phyloP scores from a whole-genome alignment of 2,113 vertebrate genomes.

The Cephalopterus ornatus region DNA sequence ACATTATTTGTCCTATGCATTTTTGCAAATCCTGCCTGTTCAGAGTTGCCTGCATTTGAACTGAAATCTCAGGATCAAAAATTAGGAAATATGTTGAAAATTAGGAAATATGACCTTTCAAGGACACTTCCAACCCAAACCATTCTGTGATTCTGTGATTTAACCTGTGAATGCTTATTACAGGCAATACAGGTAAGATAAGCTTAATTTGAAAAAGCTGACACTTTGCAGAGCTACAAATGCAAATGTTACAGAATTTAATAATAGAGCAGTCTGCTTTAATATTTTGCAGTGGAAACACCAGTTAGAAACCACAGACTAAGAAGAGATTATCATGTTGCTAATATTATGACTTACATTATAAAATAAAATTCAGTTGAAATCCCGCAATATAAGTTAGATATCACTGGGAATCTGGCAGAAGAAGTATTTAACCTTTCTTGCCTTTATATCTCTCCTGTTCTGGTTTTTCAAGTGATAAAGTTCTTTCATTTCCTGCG shows the following conservation, averaged over 20 bases:
- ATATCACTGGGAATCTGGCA: background rate
- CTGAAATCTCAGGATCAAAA: background rate
- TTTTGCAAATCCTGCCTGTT: background rate
- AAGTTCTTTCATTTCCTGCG: background rate
- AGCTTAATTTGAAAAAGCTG: background rate
- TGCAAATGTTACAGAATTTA: background rate
- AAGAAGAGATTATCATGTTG: background rate
- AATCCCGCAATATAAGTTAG: background rate
- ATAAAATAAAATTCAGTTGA: background rate
- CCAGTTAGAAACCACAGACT: background rate
- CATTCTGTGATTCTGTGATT: background rate
- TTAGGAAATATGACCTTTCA: background rate
- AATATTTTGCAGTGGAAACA: background rate
- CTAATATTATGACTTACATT: background rate
- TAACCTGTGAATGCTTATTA: background rate
- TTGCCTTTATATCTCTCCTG: background rate
- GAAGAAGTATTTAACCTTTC: accelerated
- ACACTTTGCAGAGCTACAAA: background rate
- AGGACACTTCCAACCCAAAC: background rate
- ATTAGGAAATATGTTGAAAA: background rate
- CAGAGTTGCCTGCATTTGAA: background rate
- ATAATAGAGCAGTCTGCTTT: background rate
- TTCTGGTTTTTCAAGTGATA: background rate
- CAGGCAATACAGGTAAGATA: background rate
- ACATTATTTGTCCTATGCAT: background rate